phyloP scores from a whole-genome alignment of 2,113 vertebrate genomes.

The Cyanoderma ruficeps region DNA sequence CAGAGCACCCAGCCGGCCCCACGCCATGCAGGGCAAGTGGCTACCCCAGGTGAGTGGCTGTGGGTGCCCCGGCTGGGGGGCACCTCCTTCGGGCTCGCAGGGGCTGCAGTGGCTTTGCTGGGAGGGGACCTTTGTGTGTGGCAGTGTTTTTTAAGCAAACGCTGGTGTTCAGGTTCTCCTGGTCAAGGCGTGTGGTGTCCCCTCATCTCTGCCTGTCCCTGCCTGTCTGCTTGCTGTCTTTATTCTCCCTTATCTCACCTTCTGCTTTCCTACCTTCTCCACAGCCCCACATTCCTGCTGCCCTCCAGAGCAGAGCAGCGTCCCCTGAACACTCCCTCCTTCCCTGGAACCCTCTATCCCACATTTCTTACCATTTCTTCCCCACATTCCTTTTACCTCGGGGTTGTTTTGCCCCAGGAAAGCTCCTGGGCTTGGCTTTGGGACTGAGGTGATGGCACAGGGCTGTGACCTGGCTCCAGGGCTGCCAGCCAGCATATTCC shows the following conservation, averaged over 20 bases:
- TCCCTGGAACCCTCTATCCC: not conserved
- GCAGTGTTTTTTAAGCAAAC: accelerated
- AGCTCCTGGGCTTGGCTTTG: not conserved
- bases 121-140: not conserved
- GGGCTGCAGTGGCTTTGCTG: accelerated
- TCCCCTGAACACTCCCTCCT: not conserved
- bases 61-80: accelerated
- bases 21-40: not conserved
- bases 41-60: not conserved
- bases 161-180: accelerated
- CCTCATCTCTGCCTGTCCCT: not conserved
- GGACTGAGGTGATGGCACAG: not conserved
- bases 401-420: not conserved
- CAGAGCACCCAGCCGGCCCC: not conserved
- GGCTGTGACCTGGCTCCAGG: not conserved
- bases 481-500: not conserved
- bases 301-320: not conserved
- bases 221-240: not conserved
- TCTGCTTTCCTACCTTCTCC: not conserved
- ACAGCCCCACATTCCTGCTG: not conserved
- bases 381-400: not conserved
- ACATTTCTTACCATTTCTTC: accelerated
- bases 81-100: accelerated
- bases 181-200: accelerated
- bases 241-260: not conserved